phyloP scores from a whole-genome alignment of 1,140 invertebrate genomes.

The Neoseiulus cucumeris region DNA sequence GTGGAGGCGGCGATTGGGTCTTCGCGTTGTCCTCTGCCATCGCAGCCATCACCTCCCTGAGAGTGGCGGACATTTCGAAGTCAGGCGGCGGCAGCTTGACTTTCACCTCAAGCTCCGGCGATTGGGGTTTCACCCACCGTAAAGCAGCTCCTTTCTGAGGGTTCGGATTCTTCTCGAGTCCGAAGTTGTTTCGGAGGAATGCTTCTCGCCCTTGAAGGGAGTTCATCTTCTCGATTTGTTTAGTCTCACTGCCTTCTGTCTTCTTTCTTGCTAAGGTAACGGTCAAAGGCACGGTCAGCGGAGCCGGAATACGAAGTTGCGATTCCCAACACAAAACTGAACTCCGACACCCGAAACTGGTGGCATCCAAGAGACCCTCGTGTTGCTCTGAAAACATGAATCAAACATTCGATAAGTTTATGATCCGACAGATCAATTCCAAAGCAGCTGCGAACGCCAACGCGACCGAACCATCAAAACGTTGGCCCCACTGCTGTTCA shows the following conservation, averaged over 20 bases:
- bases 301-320: slow-evolving; percentile 1
- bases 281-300: not conserved
- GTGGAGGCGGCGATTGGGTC: too few species aligned
- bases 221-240: too few species aligned
- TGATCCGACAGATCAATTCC: too few species aligned
- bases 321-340: not conserved
- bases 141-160: too few species aligned
- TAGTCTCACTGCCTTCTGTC: too few species aligned
- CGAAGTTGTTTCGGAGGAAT: not conserved
- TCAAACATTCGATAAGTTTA: not conserved
- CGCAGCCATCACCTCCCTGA: not conserved
- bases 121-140: not conserved
- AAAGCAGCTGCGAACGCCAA: too few species aligned
- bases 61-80: not conserved
- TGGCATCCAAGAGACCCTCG: not conserved
- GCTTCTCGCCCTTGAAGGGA: too few species aligned
- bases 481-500: too few species aligned
- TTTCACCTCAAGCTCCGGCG: not conserved
- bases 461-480: too few species aligned
- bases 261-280: not conserved
- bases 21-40: not conserved
- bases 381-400: not conserved
- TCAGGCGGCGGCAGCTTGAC: slow-evolving; percentile 2
- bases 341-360: not conserved
- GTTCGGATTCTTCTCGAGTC: not conserved